Percentiles rank a stretch among this genome's conserved stretches.
phyloP scores from a whole-genome alignment of 2,888 invertebrate species.

The Lampropteryx suffumata region DNA sequence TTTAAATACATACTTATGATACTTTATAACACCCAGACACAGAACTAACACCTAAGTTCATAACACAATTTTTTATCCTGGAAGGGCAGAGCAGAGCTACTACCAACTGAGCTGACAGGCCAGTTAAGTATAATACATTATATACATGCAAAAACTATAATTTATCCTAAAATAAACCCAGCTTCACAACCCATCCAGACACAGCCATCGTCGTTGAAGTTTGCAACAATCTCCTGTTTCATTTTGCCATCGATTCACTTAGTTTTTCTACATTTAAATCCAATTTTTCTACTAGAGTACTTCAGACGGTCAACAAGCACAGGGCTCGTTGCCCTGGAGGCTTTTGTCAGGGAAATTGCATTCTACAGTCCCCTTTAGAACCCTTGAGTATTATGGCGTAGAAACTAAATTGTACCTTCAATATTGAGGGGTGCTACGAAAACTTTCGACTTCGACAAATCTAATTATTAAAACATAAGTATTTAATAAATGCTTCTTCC shows the following conservation, averaged over 20 bases:
- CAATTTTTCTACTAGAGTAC: slow-evolving; percentile 36
- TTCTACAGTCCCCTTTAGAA: slow-evolving; percentile 51
- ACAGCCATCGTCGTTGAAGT: too few relatives aligned
- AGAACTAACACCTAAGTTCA: too few relatives aligned
- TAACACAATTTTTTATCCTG: too few relatives aligned
- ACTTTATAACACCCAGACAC: too few relatives aligned
- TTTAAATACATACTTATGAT: too few relatives aligned
- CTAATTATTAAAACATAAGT: neutral
- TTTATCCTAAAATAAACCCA: too few relatives aligned
- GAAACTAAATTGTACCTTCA: slow-evolving; percentile 41
- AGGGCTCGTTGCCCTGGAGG: slow-evolving; percentile 48
- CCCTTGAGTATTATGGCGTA: slow-evolving; percentile 29
- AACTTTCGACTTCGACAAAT: slow-evolving; percentile 8
- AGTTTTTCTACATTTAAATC: slow-evolving; percentile 9
- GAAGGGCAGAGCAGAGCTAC: too few relatives aligned
- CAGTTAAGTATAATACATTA: too few relatives aligned
- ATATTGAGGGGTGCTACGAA: slow-evolving; percentile 12
- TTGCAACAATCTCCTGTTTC: neutral
- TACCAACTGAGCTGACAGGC: too few relatives aligned
- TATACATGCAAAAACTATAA: too few relatives aligned
- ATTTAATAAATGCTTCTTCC: too few relatives aligned
- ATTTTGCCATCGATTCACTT: neutral
- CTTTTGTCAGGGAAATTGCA: slow-evolving; percentile 73
- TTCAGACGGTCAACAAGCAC: slow-evolving; percentile 50
- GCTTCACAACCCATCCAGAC: too few relatives aligned